Conservation (phyloP, 2,888 invertebrate species). For the Aleiodes leptofemur region DNA sequence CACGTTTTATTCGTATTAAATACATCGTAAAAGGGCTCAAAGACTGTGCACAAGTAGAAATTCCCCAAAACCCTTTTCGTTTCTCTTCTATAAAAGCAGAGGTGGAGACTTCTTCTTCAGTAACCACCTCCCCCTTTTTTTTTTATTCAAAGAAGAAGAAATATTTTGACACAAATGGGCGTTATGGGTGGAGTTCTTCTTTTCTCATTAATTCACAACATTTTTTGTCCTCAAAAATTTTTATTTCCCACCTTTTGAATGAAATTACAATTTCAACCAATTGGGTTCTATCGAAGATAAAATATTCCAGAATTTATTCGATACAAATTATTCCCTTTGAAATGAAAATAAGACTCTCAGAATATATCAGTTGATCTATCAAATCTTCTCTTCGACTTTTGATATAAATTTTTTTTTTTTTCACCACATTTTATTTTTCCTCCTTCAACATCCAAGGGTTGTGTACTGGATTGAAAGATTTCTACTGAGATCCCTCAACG, state of each 20-base stretch:
- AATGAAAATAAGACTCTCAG: too few relatives aligned
- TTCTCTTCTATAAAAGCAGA: not conserved
- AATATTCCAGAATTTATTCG: too few relatives aligned
- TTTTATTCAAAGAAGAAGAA: slow-evolving; percentile 54
- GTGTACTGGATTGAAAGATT: slow-evolving; percentile 40
- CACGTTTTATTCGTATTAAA: slow-evolving; percentile 24
- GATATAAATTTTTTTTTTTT: not conserved
- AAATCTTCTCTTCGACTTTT: slow-evolving; percentile 8
- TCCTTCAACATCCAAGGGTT: slow-evolving; percentile 34
- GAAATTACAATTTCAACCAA: too few relatives aligned
- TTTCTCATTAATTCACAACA: slow-evolving; percentile 31
- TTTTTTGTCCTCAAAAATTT: not conserved
- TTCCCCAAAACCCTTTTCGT: slow-evolving; percentile 3
- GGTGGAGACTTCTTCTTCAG: slow-evolving; percentile 31
- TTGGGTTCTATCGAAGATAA: too few relatives aligned
- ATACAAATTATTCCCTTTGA: too few relatives aligned
- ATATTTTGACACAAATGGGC: slow-evolving; percentile 74
- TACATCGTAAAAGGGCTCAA: not conserved
- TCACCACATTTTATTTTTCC: not conserved
- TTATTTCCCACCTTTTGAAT: not conserved
- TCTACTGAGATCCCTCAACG: slow-evolving; percentile 24
- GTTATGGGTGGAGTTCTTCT: slow-evolving; percentile 58
- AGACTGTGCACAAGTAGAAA: not conserved
- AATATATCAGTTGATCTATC: too few relatives aligned
- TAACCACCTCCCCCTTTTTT: slow-evolving; percentile 43